Evolutionary conservation across 23 tunicate genomes (phyloP).

Genomic region (Halocynthia aurantium): DNA sequence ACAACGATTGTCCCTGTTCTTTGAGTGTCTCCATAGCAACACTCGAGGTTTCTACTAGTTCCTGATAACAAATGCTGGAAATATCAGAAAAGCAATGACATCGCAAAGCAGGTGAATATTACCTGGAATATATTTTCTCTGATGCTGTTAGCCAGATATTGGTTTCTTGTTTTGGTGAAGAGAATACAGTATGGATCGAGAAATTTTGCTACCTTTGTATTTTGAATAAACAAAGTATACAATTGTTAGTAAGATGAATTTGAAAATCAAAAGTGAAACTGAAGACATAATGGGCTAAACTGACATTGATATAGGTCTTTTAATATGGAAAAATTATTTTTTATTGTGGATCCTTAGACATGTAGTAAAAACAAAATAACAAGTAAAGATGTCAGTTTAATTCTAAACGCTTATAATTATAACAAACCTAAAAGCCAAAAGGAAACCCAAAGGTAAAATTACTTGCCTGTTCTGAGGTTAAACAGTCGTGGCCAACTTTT

Average conservation of each 20-base stretch:
- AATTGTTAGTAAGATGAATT: no score
- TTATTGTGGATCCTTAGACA: not conserved
- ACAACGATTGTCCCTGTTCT: conserved; percentile 12
- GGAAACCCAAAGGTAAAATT: not conserved
- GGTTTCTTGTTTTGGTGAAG: conserved; percentile 17
- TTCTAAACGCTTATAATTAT: no score
- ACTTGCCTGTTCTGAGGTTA: conserved; percentile 44
- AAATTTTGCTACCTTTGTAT: conserved; percentile 19
- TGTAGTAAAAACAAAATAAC: not conserved
- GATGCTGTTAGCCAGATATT: conserved; percentile 19
- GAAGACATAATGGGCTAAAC: no score
- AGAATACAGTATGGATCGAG: conserved; percentile 26
- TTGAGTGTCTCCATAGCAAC: conserved; percentile 35
- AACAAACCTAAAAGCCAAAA: no score
- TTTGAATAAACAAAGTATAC: no score
- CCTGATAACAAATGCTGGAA: conserved; percentile 26
- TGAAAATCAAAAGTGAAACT: no score
- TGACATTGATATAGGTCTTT: no score
- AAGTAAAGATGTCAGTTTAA: no score
- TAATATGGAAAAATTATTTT: not conserved
- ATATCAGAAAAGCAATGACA: not conserved
- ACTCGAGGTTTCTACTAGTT: conserved; percentile 68
- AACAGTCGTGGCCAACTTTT: conserved; percentile 15
- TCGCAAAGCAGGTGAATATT: not conserved
- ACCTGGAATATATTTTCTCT: conserved; percentile 35